Evolutionary conservation across 2,797 vertebrate genomes (phyloP), one percentile per base, ranked within the genome.

Genomic region (Enteromius treurensis): DNA sequence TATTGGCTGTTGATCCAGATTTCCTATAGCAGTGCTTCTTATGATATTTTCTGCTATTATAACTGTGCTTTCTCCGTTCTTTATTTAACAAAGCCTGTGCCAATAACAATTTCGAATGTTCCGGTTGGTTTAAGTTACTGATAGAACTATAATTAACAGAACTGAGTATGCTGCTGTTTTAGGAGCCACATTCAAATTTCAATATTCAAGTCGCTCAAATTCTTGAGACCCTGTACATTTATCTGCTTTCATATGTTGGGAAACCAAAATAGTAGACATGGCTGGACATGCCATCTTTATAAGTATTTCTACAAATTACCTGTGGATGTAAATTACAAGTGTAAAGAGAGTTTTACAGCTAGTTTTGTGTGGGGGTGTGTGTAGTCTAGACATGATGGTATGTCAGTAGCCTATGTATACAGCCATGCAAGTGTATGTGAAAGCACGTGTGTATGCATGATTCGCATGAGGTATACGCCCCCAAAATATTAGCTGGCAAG

Each of bases 331-430:
- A 32, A 53, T 23, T 49, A 34, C 14, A 49, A n/a, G 15, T 34
- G 23, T 29, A 1, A 14, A 32, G 5, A 32, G 42, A 40, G 21
- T 55, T 45, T 21, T 17, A 40, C 26, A 67, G 32, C 34, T 51
- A 32, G 26, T 14, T 70, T 49, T 65, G 21, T 80, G 45, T 68
- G 26, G 67, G 67, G 65, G 55, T 53, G 32, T 70, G 45, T 71
- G 23, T 69, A 26, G 42, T 77, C 13, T 15, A 81, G 53, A 74
- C 69, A 51, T 21, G 62, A 62, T 55, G 70, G 70, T 77, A 32
- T 60, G 74, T 80, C 73, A 71, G 82, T 84, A 26, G 26, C 26
- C 26, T 26, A 53, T 84, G 70, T 86, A 58, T 62, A 76, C 45
- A 75, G 47, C 8, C 29, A 69, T 67, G 14, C 60, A 82, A 62